Percentiles rank a stretch among this genome's conserved stretches.
phyloP scores from a whole-genome alignment of 2,113 vertebrate species.

The Boleophthalmus pectinirostris region DNA sequence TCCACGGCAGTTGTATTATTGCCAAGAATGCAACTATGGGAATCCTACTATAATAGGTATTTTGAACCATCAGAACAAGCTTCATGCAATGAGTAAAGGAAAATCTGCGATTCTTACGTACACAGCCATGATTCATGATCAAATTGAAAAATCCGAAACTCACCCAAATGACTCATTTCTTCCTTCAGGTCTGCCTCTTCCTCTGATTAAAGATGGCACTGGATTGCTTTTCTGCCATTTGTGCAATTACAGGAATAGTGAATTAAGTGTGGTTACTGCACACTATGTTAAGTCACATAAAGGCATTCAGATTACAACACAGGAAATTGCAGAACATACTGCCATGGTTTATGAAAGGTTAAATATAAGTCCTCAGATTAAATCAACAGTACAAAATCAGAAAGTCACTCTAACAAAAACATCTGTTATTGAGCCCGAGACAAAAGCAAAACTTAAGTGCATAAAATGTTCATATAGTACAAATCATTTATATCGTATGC shows the following conservation, averaged over 20 bases:
- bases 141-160: slow-evolving; percentile 34
- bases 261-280: neutral
- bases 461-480: slow-evolving; percentile 77
- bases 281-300: slow-evolving; percentile 46
- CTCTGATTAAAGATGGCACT: slow-evolving; percentile 23
- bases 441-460: neutral
- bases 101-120: slow-evolving; percentile 13
- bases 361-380: neutral
- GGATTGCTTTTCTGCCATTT: slow-evolving; percentile 53
- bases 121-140: slow-evolving; percentile 24
- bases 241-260: slow-evolving; percentile 52
- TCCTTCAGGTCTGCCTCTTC: slow-evolving; percentile 42
- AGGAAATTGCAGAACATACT: slow-evolving; percentile 30
- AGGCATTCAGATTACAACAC: neutral
- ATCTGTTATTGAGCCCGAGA: slow-evolving; percentile 53
- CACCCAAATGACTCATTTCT: neutral
- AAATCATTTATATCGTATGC: slow-evolving; percentile 80
- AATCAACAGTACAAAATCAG: neutral
- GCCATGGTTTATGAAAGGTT: slow-evolving; percentile 4
- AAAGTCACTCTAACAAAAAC: neutral
- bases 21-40: slow-evolving; percentile 61
- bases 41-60: slow-evolving; percentile 37
- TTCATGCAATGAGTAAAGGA: neutral
- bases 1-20: slow-evolving; percentile 57
- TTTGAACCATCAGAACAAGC: slow-evolving; percentile 45